Conservation (phyloP, 2,888 invertebrate species). For the Octodonta nipae region DNA sequence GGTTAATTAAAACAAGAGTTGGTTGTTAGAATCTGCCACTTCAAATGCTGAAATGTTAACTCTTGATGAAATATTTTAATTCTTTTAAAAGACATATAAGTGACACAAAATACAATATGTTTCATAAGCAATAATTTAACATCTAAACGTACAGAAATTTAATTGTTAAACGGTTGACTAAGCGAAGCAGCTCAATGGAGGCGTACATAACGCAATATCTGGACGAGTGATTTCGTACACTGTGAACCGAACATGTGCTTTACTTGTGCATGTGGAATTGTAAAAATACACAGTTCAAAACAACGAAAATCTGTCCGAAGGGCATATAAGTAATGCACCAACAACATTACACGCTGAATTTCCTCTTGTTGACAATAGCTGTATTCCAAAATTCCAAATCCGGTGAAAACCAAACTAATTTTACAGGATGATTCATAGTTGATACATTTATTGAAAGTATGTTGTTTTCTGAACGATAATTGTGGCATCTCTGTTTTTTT, state of each 20-base stretch:
- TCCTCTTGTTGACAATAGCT: slow-evolving; percentile 6
- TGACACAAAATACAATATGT: too few relatives aligned
- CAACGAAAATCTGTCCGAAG: slow-evolving; percentile 6
- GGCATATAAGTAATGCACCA: slow-evolving; percentile 5
- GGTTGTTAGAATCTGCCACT: too few relatives aligned
- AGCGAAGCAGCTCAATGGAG: too few relatives aligned
- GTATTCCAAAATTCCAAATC: not conserved
- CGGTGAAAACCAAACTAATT: not conserved
- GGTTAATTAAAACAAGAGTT: too few relatives aligned
- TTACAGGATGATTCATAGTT: not conserved
- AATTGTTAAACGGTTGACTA: too few relatives aligned
- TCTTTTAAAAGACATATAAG: too few relatives aligned
- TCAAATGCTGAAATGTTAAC: too few relatives aligned
- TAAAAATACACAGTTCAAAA: slow-evolving; percentile 20
- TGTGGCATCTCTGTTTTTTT: too few relatives aligned
- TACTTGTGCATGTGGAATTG: slow-evolving; percentile 20
- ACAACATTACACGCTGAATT: slow-evolving; percentile 10
- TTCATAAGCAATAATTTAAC: too few relatives aligned
- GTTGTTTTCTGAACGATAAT: not conserved
- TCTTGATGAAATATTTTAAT: too few relatives aligned
- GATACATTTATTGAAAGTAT: not conserved
- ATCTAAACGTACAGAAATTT: too few relatives aligned
- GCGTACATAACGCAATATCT: too few relatives aligned
- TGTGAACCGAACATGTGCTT: slow-evolving; percentile 20
- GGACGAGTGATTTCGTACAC: slow-evolving; percentile 1